Conservation (phyloP, 2,888 invertebrate species). For the Schizotus pectinicornis region DNA sequence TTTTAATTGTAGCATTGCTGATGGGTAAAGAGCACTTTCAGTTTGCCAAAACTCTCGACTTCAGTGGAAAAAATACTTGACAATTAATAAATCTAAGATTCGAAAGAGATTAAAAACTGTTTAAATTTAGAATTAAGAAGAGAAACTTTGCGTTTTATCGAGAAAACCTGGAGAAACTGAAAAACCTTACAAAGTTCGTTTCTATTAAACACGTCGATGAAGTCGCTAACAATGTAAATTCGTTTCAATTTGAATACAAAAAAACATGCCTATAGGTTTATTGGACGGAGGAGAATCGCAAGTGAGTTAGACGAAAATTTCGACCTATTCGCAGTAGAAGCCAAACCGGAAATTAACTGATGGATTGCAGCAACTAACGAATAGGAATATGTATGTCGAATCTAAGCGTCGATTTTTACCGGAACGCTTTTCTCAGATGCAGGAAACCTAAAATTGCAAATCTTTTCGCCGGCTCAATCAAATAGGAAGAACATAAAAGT, state of each 20-base stretch:
- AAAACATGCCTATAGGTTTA: constrained; percentile 20
- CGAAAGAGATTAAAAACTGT: background rate
- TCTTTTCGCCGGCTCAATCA: constrained; percentile 33
- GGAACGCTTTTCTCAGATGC: background rate
- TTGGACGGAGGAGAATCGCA: background rate
- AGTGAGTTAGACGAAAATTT: too few species aligned
- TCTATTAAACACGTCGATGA: constrained; percentile 36
- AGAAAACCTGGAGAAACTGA: background rate
- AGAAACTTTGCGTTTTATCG: background rate
- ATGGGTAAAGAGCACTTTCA: too few species aligned
- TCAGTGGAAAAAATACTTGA: too few species aligned
- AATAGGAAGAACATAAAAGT: constrained; percentile 32
- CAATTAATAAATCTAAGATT: too few species aligned
- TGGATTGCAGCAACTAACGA: too few species aligned
- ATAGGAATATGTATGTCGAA: too few species aligned
- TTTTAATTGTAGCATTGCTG: too few species aligned
- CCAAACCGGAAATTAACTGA: too few species aligned
- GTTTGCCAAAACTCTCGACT: too few species aligned
- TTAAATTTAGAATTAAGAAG: background rate
- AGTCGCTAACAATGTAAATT: constrained; percentile 37
- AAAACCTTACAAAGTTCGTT: constrained; percentile 6
- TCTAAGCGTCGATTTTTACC: too few species aligned
- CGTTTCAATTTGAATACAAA: constrained; percentile 35
- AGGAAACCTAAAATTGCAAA: constrained; percentile 29
- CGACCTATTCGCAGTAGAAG: too few species aligned